Evolutionary conservation across 2,113 vertebrate genomes (phyloP).

Genomic region (Podarcis cretensis): DNA sequence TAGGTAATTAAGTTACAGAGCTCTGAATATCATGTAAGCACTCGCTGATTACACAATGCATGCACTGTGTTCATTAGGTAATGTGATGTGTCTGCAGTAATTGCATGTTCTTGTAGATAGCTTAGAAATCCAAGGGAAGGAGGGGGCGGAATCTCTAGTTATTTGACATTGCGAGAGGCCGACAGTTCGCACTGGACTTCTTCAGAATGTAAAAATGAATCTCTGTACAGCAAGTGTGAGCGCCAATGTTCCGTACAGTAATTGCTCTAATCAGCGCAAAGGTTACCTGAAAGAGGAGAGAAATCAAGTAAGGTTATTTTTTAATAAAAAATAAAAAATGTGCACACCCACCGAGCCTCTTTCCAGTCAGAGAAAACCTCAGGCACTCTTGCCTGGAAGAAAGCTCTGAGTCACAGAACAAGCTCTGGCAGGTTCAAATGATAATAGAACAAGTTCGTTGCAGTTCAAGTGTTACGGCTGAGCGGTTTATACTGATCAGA

Average conservation of each 20-base stretch:
- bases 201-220: constrained; percentile 26
- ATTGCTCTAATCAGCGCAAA: neutral
- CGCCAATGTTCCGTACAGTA: neutral
- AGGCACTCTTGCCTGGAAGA: constrained; percentile 22
- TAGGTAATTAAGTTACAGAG: constrained; percentile 29
- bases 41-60: neutral
- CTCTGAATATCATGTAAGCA: constrained; percentile 8
- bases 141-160: constrained; percentile 21
- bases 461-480: constrained; percentile 34
- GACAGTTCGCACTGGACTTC: neutral
- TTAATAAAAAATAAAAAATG: neutral
- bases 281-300: neutral
- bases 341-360: neutral
- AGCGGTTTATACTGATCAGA: constrained; percentile 10
- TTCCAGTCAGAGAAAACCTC: constrained; percentile 32
- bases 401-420: constrained; percentile 32
- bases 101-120: constrained; percentile 41
- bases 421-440: constrained; percentile 45
- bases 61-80: constrained; percentile 25
- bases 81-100: constrained; percentile 31
- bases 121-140: constrained; percentile 39
- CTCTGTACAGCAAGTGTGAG: constrained; percentile 18
- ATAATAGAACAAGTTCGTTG: constrained; percentile 27
- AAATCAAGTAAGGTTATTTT: neutral
- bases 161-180: constrained; percentile 35